Percentiles rank a stretch among this genome's conserved stretches.
Conservation (phyloP, 2,888 invertebrate genomes). For the Dusona sp. region DNA sequence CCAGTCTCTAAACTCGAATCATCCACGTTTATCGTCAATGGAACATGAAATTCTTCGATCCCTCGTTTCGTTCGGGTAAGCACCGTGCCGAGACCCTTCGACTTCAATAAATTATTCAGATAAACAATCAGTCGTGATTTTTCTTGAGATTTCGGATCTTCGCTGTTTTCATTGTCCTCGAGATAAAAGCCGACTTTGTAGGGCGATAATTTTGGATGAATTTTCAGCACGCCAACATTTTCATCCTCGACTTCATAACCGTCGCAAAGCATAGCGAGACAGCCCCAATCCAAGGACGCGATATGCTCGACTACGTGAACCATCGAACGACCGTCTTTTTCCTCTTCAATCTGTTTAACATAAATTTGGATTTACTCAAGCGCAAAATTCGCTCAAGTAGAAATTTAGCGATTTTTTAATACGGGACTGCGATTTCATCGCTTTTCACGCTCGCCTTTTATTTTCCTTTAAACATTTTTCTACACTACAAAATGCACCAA, state of each 20-base stretch:
- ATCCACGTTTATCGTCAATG: conserved; percentile 90
- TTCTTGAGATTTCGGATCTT: conserved; percentile 69
- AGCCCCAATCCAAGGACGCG: conserved; percentile 81
- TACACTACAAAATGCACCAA: neutral
- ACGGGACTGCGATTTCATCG: neutral
- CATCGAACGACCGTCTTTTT: conserved; percentile 63
- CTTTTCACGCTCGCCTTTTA: neutral
- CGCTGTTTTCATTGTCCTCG: conserved; percentile 83
- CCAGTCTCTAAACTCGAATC: conserved; percentile 90
- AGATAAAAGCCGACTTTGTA: conserved; percentile 90
- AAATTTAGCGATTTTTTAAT: neutral
- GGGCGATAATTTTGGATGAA: conserved; percentile 91
- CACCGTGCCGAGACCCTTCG: conserved; percentile 79
- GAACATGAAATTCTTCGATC: conserved; percentile 85
- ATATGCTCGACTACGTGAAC: conserved; percentile 79
- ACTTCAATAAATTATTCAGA: conserved; percentile 86
- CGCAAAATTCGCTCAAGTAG: neutral
- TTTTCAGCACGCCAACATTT: conserved; percentile 85
- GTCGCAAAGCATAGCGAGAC: conserved; percentile 81
- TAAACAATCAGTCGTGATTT: conserved; percentile 85
- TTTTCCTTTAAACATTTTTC: neutral
- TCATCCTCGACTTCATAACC: conserved; percentile 73
- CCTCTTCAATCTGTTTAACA: conserved; percentile 68
- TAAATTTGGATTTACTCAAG: neutral
- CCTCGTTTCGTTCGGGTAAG: conserved; percentile 75